Evolutionary conservation across 2,888 invertebrate species (phyloP), one percentile per base, ranked within the genome.

Genomic region (Carterocephalus palaemon): DNA sequence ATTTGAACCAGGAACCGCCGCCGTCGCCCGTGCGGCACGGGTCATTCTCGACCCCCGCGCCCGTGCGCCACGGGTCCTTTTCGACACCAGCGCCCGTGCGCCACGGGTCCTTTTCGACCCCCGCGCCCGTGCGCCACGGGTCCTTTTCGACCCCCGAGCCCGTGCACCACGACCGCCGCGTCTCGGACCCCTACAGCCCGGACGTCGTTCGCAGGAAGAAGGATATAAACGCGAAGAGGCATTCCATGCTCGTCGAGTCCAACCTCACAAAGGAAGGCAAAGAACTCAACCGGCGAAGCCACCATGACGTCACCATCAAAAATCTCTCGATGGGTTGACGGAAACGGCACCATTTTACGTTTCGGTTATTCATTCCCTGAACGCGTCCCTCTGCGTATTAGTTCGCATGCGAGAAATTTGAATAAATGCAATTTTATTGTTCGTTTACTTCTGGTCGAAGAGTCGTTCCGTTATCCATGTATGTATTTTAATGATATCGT

Each of bases 291-390:
- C 60, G 86, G 31, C 65, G 84, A 43, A 85, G 84, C 60, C 83
- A 84, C 38, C 80, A 83, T 46, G 74, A 73, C 42, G 66, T 74
- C 7, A 72, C 76, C 29, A 76, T 82, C 9, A 81, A 85, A 56
- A 81, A 86, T 49, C 63, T 82, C 7, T 84, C 85, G 23, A 75
- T 84, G 72, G 86, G 86, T 75, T 86, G 85, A 86, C 73, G 57
- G 29, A 47, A 56, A 51, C 50, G 48, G 48, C 56, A 49, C 34
- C 38, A 50, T 53, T 49, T 49, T 46, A 23, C 48, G 33, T 40
- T 54, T 49, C 37, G 52, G 53, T 51, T 53, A 32, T 43, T 49
- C 51, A 39, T 31, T 51, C 40, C 29, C 41, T 28, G 41, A 34
- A 36, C 41, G 36, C 36, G 41, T 51, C 47, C 41, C 36, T 26